Percentiles rank a stretch among this genome's conserved stretches.
Evolutionary conservation across 2,797 vertebrate genomes (phyloP).

Genomic region (Lerista edwardsae): DNA sequence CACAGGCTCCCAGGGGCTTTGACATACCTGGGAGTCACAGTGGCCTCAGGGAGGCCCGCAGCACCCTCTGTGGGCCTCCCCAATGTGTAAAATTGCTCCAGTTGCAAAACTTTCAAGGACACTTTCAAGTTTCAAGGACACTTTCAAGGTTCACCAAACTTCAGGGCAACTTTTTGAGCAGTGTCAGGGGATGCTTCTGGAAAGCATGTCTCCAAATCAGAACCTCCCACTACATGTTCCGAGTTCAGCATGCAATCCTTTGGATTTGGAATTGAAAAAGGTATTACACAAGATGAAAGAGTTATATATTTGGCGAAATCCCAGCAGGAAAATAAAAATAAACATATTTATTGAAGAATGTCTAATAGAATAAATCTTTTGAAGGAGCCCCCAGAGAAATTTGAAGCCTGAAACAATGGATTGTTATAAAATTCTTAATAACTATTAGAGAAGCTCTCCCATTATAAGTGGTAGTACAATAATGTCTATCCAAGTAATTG

Average conservation of each 20-base stretch:
- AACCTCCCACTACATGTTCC: background rate
- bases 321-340: background rate
- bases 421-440: background rate
- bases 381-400: background rate
- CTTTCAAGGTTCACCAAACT: slow-evolving; percentile 3
- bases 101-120: no score
- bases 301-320: background rate
- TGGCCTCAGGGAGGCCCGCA: no score
- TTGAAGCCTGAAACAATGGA: background rate
- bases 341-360: background rate
- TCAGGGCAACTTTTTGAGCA: background rate
- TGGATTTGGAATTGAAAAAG: background rate
- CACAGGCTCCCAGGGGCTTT: no score
- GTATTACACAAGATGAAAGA: background rate
- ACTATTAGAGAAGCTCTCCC: background rate
- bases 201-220: background rate
- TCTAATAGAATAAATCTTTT: background rate
- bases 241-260: background rate
- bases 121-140: no score
- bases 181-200: background rate
- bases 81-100: no score
- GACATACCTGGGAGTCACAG: no score
- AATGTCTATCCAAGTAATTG: background rate
- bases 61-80: no score
- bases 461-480: background rate